Evolutionary conservation across 2,888 invertebrate species (phyloP).

Genomic region (Pterostichus niger): DNA sequence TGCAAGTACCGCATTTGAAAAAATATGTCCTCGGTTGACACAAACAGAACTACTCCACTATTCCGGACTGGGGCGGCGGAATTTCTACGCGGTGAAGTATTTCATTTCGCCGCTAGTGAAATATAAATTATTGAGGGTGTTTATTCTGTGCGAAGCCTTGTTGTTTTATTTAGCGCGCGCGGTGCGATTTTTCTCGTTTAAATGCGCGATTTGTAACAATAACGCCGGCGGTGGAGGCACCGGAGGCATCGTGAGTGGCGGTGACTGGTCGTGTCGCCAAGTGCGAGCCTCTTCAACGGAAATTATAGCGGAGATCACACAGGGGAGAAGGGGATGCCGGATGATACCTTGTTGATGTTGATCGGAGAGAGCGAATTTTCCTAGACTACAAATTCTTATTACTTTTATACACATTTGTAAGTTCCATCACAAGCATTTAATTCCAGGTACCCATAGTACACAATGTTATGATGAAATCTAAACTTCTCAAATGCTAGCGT

Average conservation of each 20-base stretch:
- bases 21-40: conserved; percentile 39
- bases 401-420: too few relatives aligned
- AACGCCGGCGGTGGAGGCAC: conserved; percentile 42
- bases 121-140: conserved; percentile 53
- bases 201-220: conserved; percentile 64
- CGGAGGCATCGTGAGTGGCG: conserved; percentile 2
- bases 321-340: not conserved
- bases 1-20: conserved; percentile 16
- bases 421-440: too few relatives aligned
- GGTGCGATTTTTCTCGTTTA: conserved; percentile 61
- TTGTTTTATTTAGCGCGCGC: conserved; percentile 53
- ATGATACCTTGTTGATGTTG: conserved; percentile 5
- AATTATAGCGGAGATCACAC: conserved; percentile 55
- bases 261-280: conserved; percentile 16
- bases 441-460: too few relatives aligned
- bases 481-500: too few relatives aligned
- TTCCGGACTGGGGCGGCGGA: not conserved
- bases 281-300: conserved; percentile 44
- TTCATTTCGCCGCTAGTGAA: conserved; percentile 32
- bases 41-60: conserved; percentile 40
- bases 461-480: too few relatives aligned
- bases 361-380: not conserved
- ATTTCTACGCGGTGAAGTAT: conserved; percentile 31
- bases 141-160: conserved; percentile 30
- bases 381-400: too few relatives aligned